Conservation (phyloP, 1,140 invertebrate species). For the Pemphigus obesinymphae region DNA sequence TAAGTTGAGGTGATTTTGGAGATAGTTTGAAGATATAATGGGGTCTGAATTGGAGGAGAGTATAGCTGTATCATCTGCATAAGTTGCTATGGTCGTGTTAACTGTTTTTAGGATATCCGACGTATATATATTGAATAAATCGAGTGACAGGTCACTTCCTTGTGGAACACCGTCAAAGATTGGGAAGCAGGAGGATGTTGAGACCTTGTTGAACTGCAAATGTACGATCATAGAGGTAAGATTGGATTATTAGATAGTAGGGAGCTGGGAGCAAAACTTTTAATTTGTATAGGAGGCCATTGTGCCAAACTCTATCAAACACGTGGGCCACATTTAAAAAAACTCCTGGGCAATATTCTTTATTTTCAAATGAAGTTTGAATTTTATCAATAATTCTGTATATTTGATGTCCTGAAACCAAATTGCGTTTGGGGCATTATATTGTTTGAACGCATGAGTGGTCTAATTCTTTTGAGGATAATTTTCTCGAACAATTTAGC, state of each 20-base stretch:
- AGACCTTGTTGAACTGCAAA: neutral
- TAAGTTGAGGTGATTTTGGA: slow-evolving; percentile 45
- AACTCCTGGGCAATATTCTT: too few relatives aligned
- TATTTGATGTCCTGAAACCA: neutral
- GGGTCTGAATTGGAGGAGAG: slow-evolving; percentile 39
- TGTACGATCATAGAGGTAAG: slow-evolving; percentile 5
- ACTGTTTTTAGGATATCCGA: neutral
- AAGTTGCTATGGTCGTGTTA: slow-evolving; percentile 45
- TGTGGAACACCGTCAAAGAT: slow-evolving; percentile 10
- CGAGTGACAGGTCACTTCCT: neutral
- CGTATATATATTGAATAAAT: slow-evolving; percentile 4
- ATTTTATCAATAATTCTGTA: too few relatives aligned
- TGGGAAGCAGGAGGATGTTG: neutral
- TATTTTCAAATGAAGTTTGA: too few relatives aligned
- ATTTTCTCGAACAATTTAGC: slow-evolving; percentile 1
- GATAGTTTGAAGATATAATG: slow-evolving; percentile 42
- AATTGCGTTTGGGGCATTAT: neutral
- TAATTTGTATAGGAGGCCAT: neutral
- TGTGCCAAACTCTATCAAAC: too few relatives aligned
- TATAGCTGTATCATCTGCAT: slow-evolving; percentile 49
- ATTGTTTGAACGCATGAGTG: neutral
- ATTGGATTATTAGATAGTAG: too few relatives aligned
- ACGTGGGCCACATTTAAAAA: neutral
- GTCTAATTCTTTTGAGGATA: neutral
- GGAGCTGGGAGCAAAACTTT: neutral